A percentile compares a stretch with the other conserved stretches of the same genome.
phyloP scores from a whole-genome alignment of 1,140 invertebrate species.

The Chymomyza costata region DNA sequence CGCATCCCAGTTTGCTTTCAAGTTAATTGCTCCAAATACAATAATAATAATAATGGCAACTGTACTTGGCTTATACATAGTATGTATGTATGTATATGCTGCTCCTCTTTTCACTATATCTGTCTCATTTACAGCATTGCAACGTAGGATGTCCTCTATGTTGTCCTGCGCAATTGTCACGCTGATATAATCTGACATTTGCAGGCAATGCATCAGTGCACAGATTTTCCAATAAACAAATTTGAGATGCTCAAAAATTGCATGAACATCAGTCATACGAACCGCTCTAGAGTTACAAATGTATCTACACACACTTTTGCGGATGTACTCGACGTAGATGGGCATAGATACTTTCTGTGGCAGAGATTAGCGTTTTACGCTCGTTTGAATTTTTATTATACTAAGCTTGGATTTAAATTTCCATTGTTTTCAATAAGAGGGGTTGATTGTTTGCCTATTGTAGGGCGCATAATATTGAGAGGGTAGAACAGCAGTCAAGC shows the following conservation, averaged over 20 bases:
- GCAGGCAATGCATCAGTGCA: constrained; percentile 61
- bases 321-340: constrained; percentile 22
- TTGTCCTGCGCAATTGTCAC: constrained; percentile 19
- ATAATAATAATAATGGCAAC: no score
- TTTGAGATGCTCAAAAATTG: constrained; percentile 34
- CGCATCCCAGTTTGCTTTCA: no score
- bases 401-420: constrained; percentile 65
- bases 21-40: no score
- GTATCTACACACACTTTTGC: constrained; percentile 15
- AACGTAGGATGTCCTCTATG: background rate
- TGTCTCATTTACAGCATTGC: no score
- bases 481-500: constrained; percentile 17
- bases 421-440: constrained; percentile 62
- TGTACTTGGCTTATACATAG: no score
- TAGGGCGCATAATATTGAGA: constrained; percentile 11
- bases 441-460: constrained; percentile 44
- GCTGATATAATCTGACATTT: constrained; percentile 67
- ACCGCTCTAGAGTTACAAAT: constrained; percentile 37
- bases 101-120: no score
- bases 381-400: constrained; percentile 74
- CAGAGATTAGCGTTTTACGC: constrained; percentile 74
- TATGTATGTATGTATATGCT: no score
- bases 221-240: constrained; percentile 73
- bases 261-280: background rate
- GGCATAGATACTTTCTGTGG: constrained; percentile 39